These are phyloP conservation scores for Geodia barretti DNA, from an alignment of 37 sponge, comb jelly and placozoan species.

Conservation along the genomic window DNA sequence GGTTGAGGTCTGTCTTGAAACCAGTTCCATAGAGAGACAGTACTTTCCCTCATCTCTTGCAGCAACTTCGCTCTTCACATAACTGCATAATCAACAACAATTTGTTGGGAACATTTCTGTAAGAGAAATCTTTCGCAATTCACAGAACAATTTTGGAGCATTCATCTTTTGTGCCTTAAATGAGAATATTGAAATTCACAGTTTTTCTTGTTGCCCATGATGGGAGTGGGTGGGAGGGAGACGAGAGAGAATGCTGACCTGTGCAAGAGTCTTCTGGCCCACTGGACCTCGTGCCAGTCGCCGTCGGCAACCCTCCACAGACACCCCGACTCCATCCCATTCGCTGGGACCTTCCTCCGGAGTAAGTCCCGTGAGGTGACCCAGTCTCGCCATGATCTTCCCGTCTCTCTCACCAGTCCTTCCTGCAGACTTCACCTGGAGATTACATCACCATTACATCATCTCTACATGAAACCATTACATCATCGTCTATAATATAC, in stretches of 20 bases:
- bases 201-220: too few species aligned
- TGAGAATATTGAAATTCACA: too few species aligned
- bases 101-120: too few species aligned
- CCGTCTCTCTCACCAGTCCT: constrained; percentile 19
- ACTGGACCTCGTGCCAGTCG: constrained; percentile 43
- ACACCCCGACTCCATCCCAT: constrained; percentile 16
- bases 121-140: too few species aligned
- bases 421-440: not conserved
- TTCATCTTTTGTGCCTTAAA: too few species aligned
- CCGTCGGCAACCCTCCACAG: constrained; percentile 15
- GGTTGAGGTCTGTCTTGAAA: constrained; percentile 30
- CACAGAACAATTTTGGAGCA: too few species aligned
- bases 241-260: too few species aligned
- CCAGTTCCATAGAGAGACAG: constrained; percentile 59
- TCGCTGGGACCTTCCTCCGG: constrained; percentile 21
- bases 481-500: too few species aligned
- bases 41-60: constrained; percentile 40
- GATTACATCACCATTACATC: too few species aligned
- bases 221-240: too few species aligned
- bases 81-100: constrained; percentile 7
- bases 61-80: constrained; percentile 20
- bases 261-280: constrained; percentile 49
- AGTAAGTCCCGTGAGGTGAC: constrained; percentile 41
- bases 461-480: too few species aligned
- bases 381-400: constrained; percentile 22